A percentile compares a stretch with the other conserved stretches of the same genome.
Conservation (phyloP, 2,797 vertebrate species). For the Hyperoplus immaculatus region DNA sequence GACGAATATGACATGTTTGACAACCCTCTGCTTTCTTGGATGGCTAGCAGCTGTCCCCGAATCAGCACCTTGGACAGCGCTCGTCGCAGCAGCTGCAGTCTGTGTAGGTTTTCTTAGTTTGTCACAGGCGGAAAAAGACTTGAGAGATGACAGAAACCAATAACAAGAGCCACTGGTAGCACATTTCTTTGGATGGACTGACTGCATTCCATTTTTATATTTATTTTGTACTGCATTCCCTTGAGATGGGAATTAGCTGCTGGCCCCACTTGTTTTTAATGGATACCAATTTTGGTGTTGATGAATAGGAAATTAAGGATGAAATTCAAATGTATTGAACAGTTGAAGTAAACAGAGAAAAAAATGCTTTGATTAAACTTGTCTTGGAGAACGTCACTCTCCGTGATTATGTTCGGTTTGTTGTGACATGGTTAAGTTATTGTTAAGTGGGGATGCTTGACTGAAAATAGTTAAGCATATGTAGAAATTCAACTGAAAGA, state of each 20-base stretch:
- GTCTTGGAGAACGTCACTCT: background rate
- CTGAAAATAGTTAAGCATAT: too few species aligned
- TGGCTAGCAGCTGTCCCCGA: background rate
- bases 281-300: too few species aligned
- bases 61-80: background rate
- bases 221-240: background rate
- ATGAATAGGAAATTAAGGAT: too few species aligned
- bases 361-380: too few species aligned
- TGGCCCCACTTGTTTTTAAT: background rate
- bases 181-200: background rate
- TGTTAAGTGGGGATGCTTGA: background rate
- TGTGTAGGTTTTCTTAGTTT: background rate
- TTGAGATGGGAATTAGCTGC: background rate
- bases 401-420: background rate
- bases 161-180: background rate
- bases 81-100: too few species aligned
- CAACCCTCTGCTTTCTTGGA: background rate
- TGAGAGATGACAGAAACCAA: background rate
- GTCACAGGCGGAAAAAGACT: background rate
- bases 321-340: too few species aligned
- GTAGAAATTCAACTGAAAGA: too few species aligned
- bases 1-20: constrained; percentile 2
- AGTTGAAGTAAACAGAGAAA: too few species aligned
- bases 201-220: background rate
- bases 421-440: background rate